Base-by-base conservation (phyloP, 2,797 vertebrate genomes). In the Pagetopsis macropterus region DNA sequence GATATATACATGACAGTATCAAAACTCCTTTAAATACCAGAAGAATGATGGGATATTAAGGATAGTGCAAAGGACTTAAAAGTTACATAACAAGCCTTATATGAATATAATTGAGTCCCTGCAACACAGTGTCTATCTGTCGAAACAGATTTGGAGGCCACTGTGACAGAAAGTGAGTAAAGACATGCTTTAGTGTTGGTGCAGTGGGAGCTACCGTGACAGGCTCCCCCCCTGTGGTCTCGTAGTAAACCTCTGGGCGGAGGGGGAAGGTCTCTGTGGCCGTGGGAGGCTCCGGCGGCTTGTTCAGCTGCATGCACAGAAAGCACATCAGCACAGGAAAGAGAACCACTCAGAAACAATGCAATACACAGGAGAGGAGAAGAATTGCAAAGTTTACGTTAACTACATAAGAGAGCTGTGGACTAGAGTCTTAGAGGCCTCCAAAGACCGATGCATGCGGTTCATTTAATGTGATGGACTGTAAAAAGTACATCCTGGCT, bases 241-340 rank as follows among this genome's bases (percentile, higher is more conserved):
- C 92, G 31, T 93, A 94, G 91, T 94, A 94, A 74, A 90, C 87
- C 50, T 91, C 92, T 72, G 86, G 83, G 78, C 87, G 91, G 66
- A 95, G 91, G 33, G 92, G 92, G 12, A 71, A 84, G 0, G 84
- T 90, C 87, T 95, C 94, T 9, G 88, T 86, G 76, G 79, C 78
- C 5, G 72, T 81, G 76, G 89, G 84, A 57, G 84, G 88, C 76
- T 84, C 90, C 21, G 90, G 89, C 4, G 87, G 82, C 81, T 93
- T 94, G 87, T 89, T 93, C 76, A 94, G 86, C 94, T 95, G 46
- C 74, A 73, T n/a, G 69, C 54, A 64, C 40, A 72, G 19, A 83
- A 74, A 79, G 40, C 82, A 64, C 74, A 76, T n/a, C 44, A 23
- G 50, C 45, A 76, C 74, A 37, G 21, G 17, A 19, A 55, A 9